Evolutionary conservation across 1,140 invertebrate species (phyloP).

Genomic region (Coelopa frigida): DNA sequence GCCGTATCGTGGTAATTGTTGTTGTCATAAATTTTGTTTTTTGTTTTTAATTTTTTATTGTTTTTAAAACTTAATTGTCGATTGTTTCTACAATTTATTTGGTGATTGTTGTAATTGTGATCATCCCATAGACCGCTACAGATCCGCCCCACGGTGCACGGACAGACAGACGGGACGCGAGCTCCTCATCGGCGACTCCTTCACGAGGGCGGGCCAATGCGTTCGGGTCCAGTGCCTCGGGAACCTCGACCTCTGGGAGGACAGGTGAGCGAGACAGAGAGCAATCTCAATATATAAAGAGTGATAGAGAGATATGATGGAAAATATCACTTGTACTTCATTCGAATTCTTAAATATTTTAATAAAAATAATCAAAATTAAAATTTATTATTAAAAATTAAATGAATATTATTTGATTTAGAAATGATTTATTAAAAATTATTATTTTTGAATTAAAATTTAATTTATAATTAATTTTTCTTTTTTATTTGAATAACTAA

Average conservation of each 20-base stretch:
- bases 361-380: too few relatives aligned
- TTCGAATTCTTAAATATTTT: too few relatives aligned
- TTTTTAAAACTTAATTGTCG: neutral
- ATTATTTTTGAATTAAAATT: too few relatives aligned
- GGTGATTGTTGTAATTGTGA: neutral
- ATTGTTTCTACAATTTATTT: neutral
- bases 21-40: neutral
- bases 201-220: slow-evolving; percentile 28
- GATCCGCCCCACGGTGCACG: slow-evolving; percentile 15
- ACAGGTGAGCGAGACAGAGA: slow-evolving; percentile 28
- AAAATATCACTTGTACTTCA: too few relatives aligned
- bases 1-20: too few relatives aligned
- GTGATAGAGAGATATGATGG: too few relatives aligned
- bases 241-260: slow-evolving; percentile 32
- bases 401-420: too few relatives aligned
- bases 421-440: too few relatives aligned
- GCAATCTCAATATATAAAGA: too few relatives aligned
- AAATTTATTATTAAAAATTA: too few relatives aligned
- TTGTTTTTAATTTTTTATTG: neutral
- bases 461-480: too few relatives aligned
- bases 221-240: slow-evolving; percentile 36
- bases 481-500: too few relatives aligned
- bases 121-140: neutral
- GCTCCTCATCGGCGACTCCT: slow-evolving; percentile 31
- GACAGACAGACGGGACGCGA: slow-evolving; percentile 27